Percentiles rank a stretch among this genome's conserved stretches.
phyloP scores from a whole-genome alignment of 2,888 invertebrate genomes.

The Epiblema foenella region DNA sequence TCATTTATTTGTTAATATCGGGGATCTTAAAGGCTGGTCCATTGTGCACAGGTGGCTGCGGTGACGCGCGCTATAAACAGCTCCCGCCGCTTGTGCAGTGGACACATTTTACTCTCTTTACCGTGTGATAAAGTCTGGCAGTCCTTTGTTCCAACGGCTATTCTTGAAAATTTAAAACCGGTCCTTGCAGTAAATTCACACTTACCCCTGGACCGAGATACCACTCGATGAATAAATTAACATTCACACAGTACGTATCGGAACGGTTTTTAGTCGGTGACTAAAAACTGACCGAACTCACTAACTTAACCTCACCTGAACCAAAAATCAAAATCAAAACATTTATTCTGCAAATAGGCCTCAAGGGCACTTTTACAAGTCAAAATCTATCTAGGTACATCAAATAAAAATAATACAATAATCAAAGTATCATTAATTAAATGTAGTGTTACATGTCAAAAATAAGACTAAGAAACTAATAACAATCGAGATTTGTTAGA shows the following conservation, averaged over 20 bases:
- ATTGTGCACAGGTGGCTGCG: slow-evolving; percentile 62
- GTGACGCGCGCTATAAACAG: slow-evolving; percentile 62
- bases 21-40: slow-evolving; percentile 32
- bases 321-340: too few species aligned
- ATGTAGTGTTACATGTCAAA: too few species aligned
- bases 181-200: slow-evolving; percentile 72
- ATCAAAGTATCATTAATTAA: too few species aligned
- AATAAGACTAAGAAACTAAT: too few species aligned
- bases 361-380: too few species aligned
- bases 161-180: slow-evolving; percentile 78
- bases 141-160: slow-evolving; percentile 69
- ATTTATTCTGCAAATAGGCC: too few species aligned
- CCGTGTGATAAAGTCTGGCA: slow-evolving; percentile 70
- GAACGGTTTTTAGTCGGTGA: slow-evolving; percentile 19
- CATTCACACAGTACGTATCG: slow-evolving; percentile 48
- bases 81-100: slow-evolving; percentile 64
- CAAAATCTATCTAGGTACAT: too few species aligned
- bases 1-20: slow-evolving; percentile 1
- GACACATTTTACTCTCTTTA: slow-evolving; percentile 80
- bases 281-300: too few species aligned
- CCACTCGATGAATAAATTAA: slow-evolving; percentile 70
- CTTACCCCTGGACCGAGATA: slow-evolving; percentile 59
- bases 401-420: too few species aligned
- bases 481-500: too few species aligned
- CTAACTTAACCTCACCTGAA: too few species aligned